These are phyloP conservation scores for Tachina grossa DNA, from an alignment of 2,888 invertebrate species.

Conservation along the genomic window DNA sequence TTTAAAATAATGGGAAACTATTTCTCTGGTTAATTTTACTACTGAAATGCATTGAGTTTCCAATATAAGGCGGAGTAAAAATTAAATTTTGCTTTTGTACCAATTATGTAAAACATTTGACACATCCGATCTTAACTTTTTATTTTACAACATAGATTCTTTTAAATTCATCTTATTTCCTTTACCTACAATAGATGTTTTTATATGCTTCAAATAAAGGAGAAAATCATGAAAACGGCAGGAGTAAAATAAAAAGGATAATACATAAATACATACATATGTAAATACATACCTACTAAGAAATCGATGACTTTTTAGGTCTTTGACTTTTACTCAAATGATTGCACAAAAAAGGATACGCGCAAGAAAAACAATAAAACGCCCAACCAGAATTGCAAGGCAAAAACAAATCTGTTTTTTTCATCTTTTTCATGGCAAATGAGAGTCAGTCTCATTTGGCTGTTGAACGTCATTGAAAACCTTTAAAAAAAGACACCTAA, in stretches of 20 bases:
- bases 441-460: conserved; percentile 32
- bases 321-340: conserved; percentile 59
- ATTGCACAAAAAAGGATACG: conserved; percentile 38
- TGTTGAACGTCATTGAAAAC: conserved; percentile 49
- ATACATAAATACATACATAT: background rate
- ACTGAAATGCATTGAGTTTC: too few relatives aligned
- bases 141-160: conserved; percentile 22
- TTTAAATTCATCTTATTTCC: background rate
- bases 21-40: too few relatives aligned
- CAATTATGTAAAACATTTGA: background rate
- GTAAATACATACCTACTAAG: conserved; percentile 17
- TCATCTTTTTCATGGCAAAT: conserved; percentile 6
- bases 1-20: too few relatives aligned
- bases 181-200: conserved; percentile 29
- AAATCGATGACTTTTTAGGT: conserved; percentile 68
- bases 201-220: conserved; percentile 51
- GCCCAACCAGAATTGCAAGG: conserved; percentile 22
- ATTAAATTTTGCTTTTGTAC: too few relatives aligned
- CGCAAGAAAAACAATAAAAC: conserved; percentile 1
- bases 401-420: conserved; percentile 24
- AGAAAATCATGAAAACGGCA: conserved; percentile 32
- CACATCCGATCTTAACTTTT: background rate
- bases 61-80: too few relatives aligned
- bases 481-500: conserved; percentile 11
- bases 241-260: conserved; percentile 26